Evolutionary conservation across 2,888 invertebrate genomes (phyloP).

Genomic region (Nasonovia ribisnigri): DNA sequence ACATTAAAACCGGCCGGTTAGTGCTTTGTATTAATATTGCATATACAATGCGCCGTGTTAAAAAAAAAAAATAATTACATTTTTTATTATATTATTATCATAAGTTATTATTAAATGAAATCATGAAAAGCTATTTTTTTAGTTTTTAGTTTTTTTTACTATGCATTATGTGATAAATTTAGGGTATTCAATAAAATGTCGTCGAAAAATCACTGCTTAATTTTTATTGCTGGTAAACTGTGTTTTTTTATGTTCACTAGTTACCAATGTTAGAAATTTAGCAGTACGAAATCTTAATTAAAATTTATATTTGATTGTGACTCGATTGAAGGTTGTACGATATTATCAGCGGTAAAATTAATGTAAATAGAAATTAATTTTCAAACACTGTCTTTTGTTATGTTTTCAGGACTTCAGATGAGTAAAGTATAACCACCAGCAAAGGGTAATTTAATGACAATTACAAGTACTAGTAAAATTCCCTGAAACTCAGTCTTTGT

Average conservation of each 20-base stretch:
- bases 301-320: not conserved
- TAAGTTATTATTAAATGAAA: not conserved
- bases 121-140: not conserved
- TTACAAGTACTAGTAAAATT: not conserved
- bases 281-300: not conserved
- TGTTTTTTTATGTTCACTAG: not conserved
- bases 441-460: not conserved
- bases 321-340: not conserved
- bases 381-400: not conserved
- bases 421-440: not conserved
- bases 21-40: not conserved
- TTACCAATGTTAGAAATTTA: not conserved
- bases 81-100: no score
- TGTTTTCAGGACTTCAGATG: not conserved
- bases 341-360: not conserved
- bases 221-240: not conserved
- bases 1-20: not conserved
- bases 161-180: no score
- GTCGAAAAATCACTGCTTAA: not conserved
- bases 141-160: no score
- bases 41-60: not conserved
- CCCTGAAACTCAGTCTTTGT: not conserved
- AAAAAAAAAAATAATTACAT: no score
- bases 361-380: not conserved
- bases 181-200: not conserved